Evolutionary conservation across 2,888 invertebrate genomes (phyloP), one percentile per base, ranked within the genome.

Genomic region (Erynnis tages): DNA sequence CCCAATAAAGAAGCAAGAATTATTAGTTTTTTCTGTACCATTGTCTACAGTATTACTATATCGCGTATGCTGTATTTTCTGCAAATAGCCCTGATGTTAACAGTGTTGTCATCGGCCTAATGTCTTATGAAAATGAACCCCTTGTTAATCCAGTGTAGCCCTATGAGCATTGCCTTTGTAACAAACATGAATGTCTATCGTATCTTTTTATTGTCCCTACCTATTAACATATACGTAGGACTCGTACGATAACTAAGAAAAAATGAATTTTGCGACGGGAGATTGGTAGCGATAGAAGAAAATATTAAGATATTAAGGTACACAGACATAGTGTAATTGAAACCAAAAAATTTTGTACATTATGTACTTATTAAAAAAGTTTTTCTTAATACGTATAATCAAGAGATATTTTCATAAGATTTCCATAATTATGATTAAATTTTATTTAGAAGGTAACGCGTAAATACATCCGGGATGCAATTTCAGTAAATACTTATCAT

Each of bases 161-260:
- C 55, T 45, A 54, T 44, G 41, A 43, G 53, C 54, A 56, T 56
- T 54, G 53, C 54, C 55, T 53, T 63, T 61, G 60, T 55, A 58
- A 56, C 61, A 58, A 60, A 58, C 55, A 61, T 57, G 62, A 53
- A 53, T 55, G 52, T 57, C 58, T 63, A 65, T 69, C 72, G 67
- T 73, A 69, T 67, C 67, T 71, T 78, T 81, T 79, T 82, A 82
- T 79, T 67, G 68, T 57, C 54, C 58, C 61, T 73, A 75, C 73
- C 76, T 76, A 81, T 66, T 69, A 68, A 69, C 70, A 70, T 70
- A 67, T 68, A 57, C 61, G 57, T 60, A 58, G 66, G 66, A 68
- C 67, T 63, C 57, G 53, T 54, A 62, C 71, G 71, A 77, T 81
- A 75, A 73, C 63, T 72, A 78, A 70, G 70, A 79, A 79, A 82